These are phyloP conservation scores for Oncorhynchus nerka DNA, from an alignment of 2,113 vertebrate genomes.

Conservation along the genomic window DNA sequence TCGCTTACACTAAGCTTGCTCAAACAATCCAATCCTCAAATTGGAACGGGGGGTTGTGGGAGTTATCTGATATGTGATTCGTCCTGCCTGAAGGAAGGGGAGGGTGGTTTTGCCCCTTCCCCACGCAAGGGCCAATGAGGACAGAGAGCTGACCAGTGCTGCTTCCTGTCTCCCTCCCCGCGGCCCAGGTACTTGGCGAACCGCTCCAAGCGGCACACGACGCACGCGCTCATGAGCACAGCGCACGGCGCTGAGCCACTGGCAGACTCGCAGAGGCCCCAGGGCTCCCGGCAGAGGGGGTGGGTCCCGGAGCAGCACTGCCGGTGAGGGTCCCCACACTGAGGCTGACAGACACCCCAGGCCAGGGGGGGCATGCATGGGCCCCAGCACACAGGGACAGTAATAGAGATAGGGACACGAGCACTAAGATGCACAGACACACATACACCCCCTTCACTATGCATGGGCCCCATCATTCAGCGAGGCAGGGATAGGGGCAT, in stretches of 20 bases:
- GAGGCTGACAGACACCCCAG: constrained; percentile 29
- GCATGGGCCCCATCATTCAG: too few relatives aligned
- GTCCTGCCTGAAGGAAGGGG: constrained; percentile 61
- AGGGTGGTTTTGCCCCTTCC: constrained; percentile 20
- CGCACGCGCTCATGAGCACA: constrained; percentile 88
- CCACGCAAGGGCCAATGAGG: constrained; percentile 56
- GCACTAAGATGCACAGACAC: background rate
- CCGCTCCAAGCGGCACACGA: constrained; percentile 99
- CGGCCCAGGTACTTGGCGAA: constrained; percentile 98
- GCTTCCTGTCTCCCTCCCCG: constrained; percentile 77
- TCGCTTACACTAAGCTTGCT: constrained; percentile 69
- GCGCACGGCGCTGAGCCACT: constrained; percentile 88
- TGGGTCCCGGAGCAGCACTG: constrained; percentile 88
- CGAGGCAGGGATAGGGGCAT: too few relatives aligned
- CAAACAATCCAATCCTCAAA: constrained; percentile 42
- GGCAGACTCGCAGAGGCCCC: constrained; percentile 91
- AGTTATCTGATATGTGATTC: constrained; percentile 52
- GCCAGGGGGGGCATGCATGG: too few relatives aligned
- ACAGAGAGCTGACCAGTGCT: constrained; percentile 78
- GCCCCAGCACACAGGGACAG: background rate
- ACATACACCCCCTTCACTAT: too few relatives aligned
- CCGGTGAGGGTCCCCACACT: constrained; percentile 86
- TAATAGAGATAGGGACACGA: background rate
- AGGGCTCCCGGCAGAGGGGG: constrained; percentile 90
- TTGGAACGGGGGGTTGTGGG: constrained; percentile 40